Evolutionary conservation across 2,888 invertebrate genomes (phyloP).

Genomic region (Drosophila monieri): DNA sequence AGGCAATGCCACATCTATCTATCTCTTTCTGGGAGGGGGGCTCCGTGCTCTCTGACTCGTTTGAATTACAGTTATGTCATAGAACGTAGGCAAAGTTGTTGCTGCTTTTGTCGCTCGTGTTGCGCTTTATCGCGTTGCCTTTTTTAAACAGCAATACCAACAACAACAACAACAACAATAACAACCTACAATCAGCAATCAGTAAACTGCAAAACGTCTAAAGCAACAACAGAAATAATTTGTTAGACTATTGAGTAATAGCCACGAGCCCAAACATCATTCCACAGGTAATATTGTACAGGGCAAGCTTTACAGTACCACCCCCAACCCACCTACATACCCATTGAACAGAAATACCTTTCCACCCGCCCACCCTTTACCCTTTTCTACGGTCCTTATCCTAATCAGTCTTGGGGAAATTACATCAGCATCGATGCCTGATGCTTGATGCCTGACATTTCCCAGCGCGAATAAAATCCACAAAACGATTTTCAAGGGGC

Average conservation of each 20-base stretch:
- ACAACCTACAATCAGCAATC: slow-evolving; percentile 36
- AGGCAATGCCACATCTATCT: slow-evolving; percentile 23
- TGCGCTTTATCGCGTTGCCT: slow-evolving; percentile 49
- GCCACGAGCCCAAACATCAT: slow-evolving; percentile 32
- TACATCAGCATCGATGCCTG: slow-evolving; percentile 31
- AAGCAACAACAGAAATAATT: slow-evolving; percentile 58
- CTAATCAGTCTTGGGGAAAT: slow-evolving; percentile 37
- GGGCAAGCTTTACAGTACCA: background rate
- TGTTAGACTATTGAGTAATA: slow-evolving; percentile 68
- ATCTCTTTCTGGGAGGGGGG: slow-evolving; percentile 17
- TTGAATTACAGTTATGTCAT: slow-evolving; percentile 78
- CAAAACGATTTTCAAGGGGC: slow-evolving; percentile 38
- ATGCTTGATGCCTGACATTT: slow-evolving; percentile 24
- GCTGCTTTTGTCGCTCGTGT: slow-evolving; percentile 47
- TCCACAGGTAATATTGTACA: slow-evolving; percentile 26
- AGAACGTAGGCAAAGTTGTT: slow-evolving; percentile 69
- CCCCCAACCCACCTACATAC: too few relatives aligned
- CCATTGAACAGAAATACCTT: background rate
- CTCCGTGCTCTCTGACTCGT: slow-evolving; percentile 57
- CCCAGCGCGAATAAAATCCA: slow-evolving; percentile 39
- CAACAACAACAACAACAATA: slow-evolving; percentile 38
- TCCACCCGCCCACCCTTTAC: slow-evolving; percentile 27
- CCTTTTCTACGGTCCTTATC: slow-evolving; percentile 23
- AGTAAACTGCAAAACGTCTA: slow-evolving; percentile 18
- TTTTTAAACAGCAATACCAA: slow-evolving; percentile 18